phyloP scores from a whole-genome alignment of 53 echinoderm and acorn worm genomes.

The Henricia sp. region DNA sequence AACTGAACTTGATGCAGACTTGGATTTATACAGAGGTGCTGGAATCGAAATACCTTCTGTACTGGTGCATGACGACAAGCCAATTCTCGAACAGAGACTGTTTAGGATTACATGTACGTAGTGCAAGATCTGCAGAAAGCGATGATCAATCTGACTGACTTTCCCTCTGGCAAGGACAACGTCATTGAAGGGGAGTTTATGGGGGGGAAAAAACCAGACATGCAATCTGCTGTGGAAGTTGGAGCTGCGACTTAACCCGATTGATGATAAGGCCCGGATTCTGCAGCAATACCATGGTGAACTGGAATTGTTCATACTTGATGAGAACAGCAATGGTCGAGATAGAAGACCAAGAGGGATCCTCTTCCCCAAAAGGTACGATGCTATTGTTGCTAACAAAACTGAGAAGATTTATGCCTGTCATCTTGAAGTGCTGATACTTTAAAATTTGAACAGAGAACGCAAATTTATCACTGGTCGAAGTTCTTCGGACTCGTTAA shows the following conservation, averaged over 20 bases:
- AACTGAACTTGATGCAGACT: not conserved
- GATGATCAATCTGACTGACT: not conserved
- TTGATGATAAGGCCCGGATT: not conserved
- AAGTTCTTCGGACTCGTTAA: not conserved
- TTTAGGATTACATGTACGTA: too few species aligned
- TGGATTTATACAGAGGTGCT: slow-evolving; percentile 18
- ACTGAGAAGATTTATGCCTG: too few species aligned
- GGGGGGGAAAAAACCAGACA: slow-evolving; percentile 14
- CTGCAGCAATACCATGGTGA: not conserved
- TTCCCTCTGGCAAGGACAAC: slow-evolving; percentile 3
- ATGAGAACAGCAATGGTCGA: too few species aligned
- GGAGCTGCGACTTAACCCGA: not conserved
- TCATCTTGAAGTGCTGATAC: too few species aligned
- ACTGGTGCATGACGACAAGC: not conserved
- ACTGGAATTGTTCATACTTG: not conserved
- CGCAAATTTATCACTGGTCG: too few species aligned
- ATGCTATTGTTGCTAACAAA: slow-evolving; percentile 37
- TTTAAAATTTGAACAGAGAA: not conserved
- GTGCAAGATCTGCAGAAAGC: not conserved
- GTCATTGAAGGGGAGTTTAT: slow-evolving; percentile 10
- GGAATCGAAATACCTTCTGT: slow-evolving; percentile 42
- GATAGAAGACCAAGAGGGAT: slow-evolving; percentile 27
- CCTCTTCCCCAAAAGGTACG: slow-evolving; percentile 12
- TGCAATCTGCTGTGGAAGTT: not conserved
- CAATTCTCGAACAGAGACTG: not conserved